Evolutionary conservation across 2,113 vertebrate genomes (phyloP).

Genomic region (Aegithalos caudatus): DNA sequence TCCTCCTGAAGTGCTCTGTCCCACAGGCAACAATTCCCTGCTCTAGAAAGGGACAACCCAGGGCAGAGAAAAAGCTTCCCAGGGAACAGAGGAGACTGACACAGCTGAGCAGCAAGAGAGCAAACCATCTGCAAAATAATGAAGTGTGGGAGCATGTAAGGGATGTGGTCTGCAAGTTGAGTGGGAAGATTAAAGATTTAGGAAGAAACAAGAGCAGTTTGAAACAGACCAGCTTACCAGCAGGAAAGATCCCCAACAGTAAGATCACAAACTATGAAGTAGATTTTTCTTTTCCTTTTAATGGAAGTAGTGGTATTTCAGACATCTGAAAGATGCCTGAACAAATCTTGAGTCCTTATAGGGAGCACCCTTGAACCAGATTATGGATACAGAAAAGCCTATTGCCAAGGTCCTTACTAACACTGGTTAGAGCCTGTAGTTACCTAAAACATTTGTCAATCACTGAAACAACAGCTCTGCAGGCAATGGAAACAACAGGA

Average conservation of each 20-base stretch:
- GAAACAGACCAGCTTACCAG: not conserved
- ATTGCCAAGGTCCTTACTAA: not conserved
- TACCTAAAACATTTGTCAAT: not conserved
- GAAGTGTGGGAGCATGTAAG: not conserved
- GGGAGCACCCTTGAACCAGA: not conserved
- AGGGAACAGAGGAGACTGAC: not conserved
- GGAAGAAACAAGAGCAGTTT: not conserved
- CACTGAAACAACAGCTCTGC: not conserved
- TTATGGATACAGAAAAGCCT: not conserved
- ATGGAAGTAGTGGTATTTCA: not conserved
- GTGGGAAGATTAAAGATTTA: not conserved
- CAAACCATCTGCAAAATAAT: not conserved
- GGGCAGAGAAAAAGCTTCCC: not conserved
- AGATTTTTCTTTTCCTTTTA: not conserved
- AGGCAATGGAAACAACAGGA: not conserved
- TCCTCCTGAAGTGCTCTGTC: not conserved
- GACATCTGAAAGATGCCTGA: not conserved
- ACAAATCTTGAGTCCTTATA: slow-evolving; percentile 23
- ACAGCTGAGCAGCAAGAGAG: not conserved
- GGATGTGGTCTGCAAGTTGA: not conserved
- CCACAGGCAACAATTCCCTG: not conserved
- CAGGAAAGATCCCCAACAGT: not conserved
- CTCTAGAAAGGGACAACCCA: not conserved
- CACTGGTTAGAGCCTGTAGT: not conserved
- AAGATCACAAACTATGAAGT: not conserved